These are phyloP conservation scores for Rhinatrema bivittatum DNA, from an alignment of 2,797 vertebrate species.

Conservation along the genomic window DNA sequence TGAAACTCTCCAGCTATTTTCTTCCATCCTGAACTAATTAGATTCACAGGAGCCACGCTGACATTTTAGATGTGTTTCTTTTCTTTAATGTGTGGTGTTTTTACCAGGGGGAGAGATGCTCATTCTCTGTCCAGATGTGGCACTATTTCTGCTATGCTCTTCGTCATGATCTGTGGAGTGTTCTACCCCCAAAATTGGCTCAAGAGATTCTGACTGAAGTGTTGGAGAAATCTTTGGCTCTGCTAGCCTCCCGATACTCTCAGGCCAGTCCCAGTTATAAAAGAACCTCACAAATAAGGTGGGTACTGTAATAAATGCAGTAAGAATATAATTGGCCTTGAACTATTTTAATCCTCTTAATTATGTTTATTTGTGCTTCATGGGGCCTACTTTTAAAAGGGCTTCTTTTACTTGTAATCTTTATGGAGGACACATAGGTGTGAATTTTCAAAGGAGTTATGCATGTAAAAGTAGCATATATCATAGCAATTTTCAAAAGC, in stretches of 20 bases:
- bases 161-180: constrained; percentile 79
- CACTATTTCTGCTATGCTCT: constrained; percentile 86
- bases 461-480: too few species aligned
- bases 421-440: too few species aligned
- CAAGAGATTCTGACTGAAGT: constrained; percentile 76
- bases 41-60: constrained; percentile 35
- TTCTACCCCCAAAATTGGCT: constrained; percentile 66
- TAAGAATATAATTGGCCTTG: too few species aligned
- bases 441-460: too few species aligned
- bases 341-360: too few species aligned
- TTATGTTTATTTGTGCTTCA: too few species aligned
- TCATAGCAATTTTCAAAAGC: too few species aligned
- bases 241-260: constrained; percentile 79
- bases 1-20: constrained; percentile 44
- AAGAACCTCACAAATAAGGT: constrained; percentile 89
- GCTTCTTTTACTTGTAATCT: too few species aligned
- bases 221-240: constrained; percentile 69
- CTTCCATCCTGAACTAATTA: constrained; percentile 56
- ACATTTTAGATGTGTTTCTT: constrained; percentile 27
- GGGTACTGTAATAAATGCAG: too few species aligned
- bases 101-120: constrained; percentile 89
- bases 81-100: constrained; percentile 32
- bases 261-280: constrained; percentile 72
- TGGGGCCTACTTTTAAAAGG: too few species aligned
- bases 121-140: constrained; percentile 97